These are phyloP conservation scores for Phoxinus dragarum DNA, from an alignment of 2,797 vertebrate genomes.

Conservation along the genomic window DNA sequence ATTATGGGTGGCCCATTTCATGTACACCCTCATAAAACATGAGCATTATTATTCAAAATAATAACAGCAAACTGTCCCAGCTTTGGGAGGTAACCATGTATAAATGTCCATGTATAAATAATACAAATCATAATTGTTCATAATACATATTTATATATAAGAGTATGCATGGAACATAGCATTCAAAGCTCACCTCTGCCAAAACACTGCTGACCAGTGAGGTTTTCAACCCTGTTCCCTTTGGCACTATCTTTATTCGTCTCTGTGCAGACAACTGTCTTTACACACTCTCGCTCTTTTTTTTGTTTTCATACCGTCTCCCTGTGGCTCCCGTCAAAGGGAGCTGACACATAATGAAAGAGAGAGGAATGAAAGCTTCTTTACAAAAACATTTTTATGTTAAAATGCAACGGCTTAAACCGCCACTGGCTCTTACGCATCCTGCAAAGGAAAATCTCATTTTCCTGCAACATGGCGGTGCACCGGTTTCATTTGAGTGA, in stretches of 20 bases:
- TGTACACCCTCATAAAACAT: constrained; percentile 72
- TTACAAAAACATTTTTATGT: constrained; percentile 57
- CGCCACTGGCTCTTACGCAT: constrained; percentile 50
- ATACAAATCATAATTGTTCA: constrained; percentile 77
- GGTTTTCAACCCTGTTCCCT: constrained; percentile 60
- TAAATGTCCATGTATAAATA: constrained; percentile 79
- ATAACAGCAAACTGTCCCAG: constrained; percentile 72
- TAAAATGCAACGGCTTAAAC: constrained; percentile 48
- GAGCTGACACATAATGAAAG: constrained; percentile 56
- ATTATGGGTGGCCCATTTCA: constrained; percentile 65
- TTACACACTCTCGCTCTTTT: constrained; percentile 48
- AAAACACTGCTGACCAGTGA: constrained; percentile 40
- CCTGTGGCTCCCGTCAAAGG: constrained; percentile 36
- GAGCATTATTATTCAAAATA: constrained; percentile 71
- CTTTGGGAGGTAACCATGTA: constrained; percentile 66
- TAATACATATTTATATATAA: constrained; percentile 71
- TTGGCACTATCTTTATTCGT: constrained; percentile 55
- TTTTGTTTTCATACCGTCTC: constrained; percentile 49
- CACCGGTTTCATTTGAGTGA: constrained; percentile 15
- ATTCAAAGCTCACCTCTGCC: constrained; percentile 49
- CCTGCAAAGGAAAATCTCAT: constrained; percentile 55
- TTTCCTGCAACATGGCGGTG: constrained; percentile 49
- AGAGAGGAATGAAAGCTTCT: constrained; percentile 49
- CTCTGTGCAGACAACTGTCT: constrained; percentile 44
- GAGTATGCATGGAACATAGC: constrained; percentile 60